phyloP scores from a whole-genome alignment of 2,888 invertebrate genomes.

The Gari tellinella region DNA sequence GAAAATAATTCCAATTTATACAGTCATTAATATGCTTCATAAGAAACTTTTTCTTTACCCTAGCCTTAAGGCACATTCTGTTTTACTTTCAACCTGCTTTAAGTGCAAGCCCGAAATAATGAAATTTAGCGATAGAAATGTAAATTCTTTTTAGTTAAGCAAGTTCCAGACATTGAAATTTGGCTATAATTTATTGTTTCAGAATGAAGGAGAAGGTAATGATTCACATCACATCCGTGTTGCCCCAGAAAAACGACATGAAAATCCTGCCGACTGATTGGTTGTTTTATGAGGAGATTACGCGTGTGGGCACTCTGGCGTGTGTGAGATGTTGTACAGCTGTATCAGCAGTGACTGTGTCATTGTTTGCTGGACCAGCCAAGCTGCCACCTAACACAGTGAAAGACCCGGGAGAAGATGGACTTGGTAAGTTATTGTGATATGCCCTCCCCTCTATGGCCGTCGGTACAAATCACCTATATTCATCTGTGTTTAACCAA shows the following conservation, averaged over 20 bases:
- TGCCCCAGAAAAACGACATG: conserved; percentile 85
- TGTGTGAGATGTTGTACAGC: conserved; percentile 92
- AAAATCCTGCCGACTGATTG: conserved; percentile 90
- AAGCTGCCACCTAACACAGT: conserved; percentile 86
- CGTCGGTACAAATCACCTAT: too few species aligned
- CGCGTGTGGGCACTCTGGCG: conserved; percentile 87
- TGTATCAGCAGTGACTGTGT: conserved; percentile 92
- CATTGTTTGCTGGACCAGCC: conserved; percentile 90
- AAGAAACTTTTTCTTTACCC: too few species aligned
- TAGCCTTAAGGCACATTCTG: too few species aligned
- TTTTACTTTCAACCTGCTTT: too few species aligned
- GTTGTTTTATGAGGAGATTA: conserved; percentile 95
- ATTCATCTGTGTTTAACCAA: too few species aligned
- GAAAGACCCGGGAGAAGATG: conserved; percentile 72
- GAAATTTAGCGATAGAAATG: too few species aligned
- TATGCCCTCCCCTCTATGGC: too few species aligned
- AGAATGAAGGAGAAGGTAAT: conserved; percentile 88
- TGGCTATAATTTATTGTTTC: conserved; percentile 63
- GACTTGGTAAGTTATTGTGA: conserved; percentile 6
- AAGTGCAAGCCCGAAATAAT: too few species aligned
- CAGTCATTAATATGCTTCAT: too few species aligned
- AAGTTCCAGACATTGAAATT: too few species aligned
- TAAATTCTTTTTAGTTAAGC: too few species aligned
- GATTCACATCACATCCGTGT: conserved; percentile 88
- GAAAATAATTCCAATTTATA: too few species aligned